A percentile compares a stretch with the other conserved stretches of the same genome.
phyloP scores from a whole-genome alignment of 2,888 invertebrate species.

The Cremastobaeus sp. region DNA sequence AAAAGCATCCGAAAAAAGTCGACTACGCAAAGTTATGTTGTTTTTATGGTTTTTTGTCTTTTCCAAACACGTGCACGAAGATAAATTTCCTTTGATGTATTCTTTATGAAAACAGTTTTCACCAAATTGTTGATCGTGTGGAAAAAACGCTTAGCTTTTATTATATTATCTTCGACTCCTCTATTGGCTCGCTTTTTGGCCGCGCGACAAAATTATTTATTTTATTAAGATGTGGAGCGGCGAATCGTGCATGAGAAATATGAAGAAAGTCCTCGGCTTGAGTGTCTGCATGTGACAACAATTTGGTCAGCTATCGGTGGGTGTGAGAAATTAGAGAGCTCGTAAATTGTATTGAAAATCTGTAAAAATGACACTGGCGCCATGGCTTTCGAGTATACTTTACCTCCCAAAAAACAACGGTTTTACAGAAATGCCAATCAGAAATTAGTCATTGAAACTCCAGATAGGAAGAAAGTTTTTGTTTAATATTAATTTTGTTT shows the following conservation, averaged over 20 bases:
- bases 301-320: constrained; percentile 36
- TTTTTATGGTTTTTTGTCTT: constrained; percentile 1
- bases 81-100: too few species aligned
- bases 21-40: neutral
- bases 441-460: neutral
- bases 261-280: constrained; percentile 30
- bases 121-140: too few species aligned
- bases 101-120: too few species aligned
- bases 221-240: too few species aligned
- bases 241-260: constrained; percentile 23
- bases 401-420: constrained; percentile 5
- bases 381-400: constrained; percentile 9
- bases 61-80: too few species aligned
- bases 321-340: constrained; percentile 34
- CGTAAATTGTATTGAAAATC: constrained; percentile 31
- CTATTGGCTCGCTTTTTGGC: too few species aligned
- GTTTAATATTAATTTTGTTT: too few species aligned
- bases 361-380: constrained; percentile 48
- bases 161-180: too few species aligned
- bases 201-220: too few species aligned
- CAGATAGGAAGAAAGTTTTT: too few species aligned
- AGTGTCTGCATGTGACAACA: constrained; percentile 49
- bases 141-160: too few species aligned
- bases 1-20: constrained; percentile 8
- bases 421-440: too few species aligned